Evolutionary conservation across 2,888 invertebrate genomes (phyloP).

Genomic region (Anagyrus pseudococci): DNA sequence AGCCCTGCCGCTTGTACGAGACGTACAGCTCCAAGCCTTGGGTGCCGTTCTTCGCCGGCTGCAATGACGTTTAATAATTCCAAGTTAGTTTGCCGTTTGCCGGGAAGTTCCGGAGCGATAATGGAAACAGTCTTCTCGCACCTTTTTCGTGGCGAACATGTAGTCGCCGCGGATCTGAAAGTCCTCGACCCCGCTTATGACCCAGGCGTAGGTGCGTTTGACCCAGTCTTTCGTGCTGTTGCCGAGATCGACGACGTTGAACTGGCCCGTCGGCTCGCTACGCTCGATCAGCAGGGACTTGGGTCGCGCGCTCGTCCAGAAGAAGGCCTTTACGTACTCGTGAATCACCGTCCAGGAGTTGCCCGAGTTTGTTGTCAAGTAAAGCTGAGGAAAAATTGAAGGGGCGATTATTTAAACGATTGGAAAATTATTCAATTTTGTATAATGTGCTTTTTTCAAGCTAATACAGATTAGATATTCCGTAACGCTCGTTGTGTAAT

Average conservation of each 20-base stretch:
- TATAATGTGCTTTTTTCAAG: too few species aligned
- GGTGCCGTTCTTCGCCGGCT: constrained; percentile 41
- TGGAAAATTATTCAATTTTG: too few species aligned
- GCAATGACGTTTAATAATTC: background rate
- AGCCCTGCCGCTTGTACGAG: constrained; percentile 76
- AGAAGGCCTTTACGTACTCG: constrained; percentile 78
- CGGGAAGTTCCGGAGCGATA: background rate
- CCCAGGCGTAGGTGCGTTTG: constrained; percentile 55
- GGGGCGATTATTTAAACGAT: background rate
- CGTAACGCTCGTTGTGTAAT: too few species aligned
- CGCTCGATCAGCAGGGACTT: constrained; percentile 74
- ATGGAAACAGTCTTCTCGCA: background rate
- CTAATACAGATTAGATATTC: too few species aligned
- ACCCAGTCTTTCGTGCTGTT: constrained; percentile 14
- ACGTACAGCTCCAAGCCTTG: constrained; percentile 73
- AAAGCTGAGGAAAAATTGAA: constrained; percentile 67
- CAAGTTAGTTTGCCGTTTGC: background rate
- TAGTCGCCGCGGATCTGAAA: constrained; percentile 85
- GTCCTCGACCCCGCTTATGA: constrained; percentile 77
- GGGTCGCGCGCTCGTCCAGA: constrained; percentile 70
- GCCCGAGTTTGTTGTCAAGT: constrained; percentile 79
- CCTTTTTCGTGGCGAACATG: constrained; percentile 80
- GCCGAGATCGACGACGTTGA: constrained; percentile 62
- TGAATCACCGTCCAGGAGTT: constrained; percentile 74
- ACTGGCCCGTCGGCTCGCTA: constrained; percentile 68